phyloP scores from a whole-genome alignment of 2,797 vertebrate genomes.

The Acrocephalus scirpaceus region DNA sequence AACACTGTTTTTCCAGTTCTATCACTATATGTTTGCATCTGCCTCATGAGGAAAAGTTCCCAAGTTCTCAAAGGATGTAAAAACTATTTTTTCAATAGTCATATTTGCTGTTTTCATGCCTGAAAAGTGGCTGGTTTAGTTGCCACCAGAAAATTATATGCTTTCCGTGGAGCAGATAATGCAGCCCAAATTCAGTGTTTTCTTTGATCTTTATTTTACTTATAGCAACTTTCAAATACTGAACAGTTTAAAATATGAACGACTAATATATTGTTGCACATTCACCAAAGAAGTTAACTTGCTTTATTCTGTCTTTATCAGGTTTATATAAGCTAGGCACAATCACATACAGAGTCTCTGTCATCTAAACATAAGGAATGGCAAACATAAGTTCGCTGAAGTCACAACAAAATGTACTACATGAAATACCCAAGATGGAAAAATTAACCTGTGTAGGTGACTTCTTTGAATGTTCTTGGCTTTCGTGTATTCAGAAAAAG shows the following conservation, averaged over 20 bases:
- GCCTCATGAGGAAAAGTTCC: neutral
- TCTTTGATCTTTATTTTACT: neutral
- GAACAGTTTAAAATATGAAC: neutral
- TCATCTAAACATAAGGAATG: neutral
- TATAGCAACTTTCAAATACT: neutral
- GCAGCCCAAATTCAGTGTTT: neutral
- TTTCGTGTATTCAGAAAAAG: neutral
- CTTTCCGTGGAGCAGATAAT: neutral
- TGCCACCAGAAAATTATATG: neutral
- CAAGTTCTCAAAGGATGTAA: neutral
- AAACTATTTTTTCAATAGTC: neutral
- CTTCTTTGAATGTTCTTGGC: neutral
- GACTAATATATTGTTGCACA: neutral
- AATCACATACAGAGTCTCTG: neutral
- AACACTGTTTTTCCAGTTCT: neutral
- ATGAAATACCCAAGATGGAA: neutral
- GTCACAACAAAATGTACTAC: neutral
- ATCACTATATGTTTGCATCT: neutral
- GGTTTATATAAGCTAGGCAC: neutral
- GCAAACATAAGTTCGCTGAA: neutral
- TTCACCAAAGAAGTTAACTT: neutral
- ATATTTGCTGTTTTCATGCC: neutral
- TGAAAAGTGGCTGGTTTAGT: neutral
- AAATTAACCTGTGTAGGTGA: neutral
- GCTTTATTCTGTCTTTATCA: neutral